Evolutionary conservation across 2,888 invertebrate genomes (phyloP).

Genomic region (Polydrusus tereticollis): DNA sequence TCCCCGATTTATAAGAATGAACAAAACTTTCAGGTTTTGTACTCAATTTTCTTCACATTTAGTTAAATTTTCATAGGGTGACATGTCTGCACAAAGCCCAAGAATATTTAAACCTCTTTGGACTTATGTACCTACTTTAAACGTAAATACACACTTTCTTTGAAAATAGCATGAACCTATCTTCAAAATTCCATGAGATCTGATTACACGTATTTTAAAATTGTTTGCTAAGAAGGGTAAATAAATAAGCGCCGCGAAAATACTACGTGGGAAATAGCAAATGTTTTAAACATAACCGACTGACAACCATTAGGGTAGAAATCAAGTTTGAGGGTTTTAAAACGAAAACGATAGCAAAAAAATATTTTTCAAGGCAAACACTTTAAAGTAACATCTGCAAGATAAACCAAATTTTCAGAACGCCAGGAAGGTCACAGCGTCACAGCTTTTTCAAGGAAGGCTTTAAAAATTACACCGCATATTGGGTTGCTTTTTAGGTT

Average conservation of each 20-base stretch:
- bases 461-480: no score
- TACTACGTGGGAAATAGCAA: constrained; percentile 36
- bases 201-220: constrained; percentile 26
- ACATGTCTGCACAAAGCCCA: no score
- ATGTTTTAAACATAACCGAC: constrained; percentile 38
- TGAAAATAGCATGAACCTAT: neutral
- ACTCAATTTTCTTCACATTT: no score
- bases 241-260: constrained; percentile 35
- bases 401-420: constrained; percentile 27
- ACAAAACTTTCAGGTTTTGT: no score
- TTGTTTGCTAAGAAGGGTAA: constrained; percentile 26
- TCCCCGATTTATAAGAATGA: no score
- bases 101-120: neutral
- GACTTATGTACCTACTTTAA: constrained; percentile 1
- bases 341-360: constrained; percentile 32
- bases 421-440: neutral
- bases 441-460: neutral
- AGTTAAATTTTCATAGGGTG: no score
- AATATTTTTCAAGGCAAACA: constrained; percentile 34
- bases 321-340: constrained; percentile 41
- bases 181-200: constrained; percentile 18
- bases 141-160: constrained; percentile 1
- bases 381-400: constrained; percentile 34
- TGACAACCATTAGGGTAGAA: constrained; percentile 43
- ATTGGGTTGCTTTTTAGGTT: no score